Conservation (phyloP, 2,113 vertebrate species). For the Trinectes maculatus region DNA sequence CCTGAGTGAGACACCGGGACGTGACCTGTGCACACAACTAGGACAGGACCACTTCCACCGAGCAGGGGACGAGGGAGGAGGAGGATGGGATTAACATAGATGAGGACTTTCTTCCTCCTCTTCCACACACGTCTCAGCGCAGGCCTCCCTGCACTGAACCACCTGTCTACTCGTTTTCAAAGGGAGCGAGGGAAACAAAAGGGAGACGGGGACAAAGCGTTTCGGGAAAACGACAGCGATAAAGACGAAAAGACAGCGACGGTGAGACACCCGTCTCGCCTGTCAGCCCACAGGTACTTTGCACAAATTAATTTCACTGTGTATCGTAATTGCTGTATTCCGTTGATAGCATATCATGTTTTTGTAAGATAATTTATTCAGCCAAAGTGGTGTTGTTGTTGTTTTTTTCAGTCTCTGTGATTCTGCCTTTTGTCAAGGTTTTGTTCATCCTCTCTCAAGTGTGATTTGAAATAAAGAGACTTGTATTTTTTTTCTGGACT, state of each 20-base stretch:
- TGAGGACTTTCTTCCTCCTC: conserved; percentile 26
- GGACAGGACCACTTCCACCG: not conserved
- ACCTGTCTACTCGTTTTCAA: conserved; percentile 40
- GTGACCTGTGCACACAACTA: conserved; percentile 15
- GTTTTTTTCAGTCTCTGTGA: conserved; percentile 56
- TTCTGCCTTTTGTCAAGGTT: conserved; percentile 32
- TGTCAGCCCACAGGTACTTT: conserved; percentile 48
- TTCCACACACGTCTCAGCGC: conserved; percentile 34
- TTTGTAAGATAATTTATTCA: conserved; percentile 72
- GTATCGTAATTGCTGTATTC: conserved; percentile 51
- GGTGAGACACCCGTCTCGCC: conserved; percentile 26
- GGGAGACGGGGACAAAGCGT: conserved; percentile 11
- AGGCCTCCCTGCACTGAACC: conserved; percentile 35
- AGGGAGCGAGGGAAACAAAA: conserved; percentile 33
- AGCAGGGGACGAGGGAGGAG: conserved; percentile 1
- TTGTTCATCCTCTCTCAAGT: conserved; percentile 59
- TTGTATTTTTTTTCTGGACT: conserved; percentile 48
- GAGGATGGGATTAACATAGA: no score
- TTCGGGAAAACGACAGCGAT: conserved; percentile 10
- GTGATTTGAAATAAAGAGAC: conserved; percentile 67
- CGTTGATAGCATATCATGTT: conserved; percentile 59
- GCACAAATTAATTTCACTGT: conserved; percentile 59
- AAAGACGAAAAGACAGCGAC: conserved; percentile 29
- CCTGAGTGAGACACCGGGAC: conserved; percentile 8
- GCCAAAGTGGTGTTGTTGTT: conserved; percentile 69